A percentile compares a stretch with the other conserved stretches of the same genome.
Evolutionary conservation across 2,113 vertebrate genomes (phyloP).

Genomic region (Scophthalmus maximus): DNA sequence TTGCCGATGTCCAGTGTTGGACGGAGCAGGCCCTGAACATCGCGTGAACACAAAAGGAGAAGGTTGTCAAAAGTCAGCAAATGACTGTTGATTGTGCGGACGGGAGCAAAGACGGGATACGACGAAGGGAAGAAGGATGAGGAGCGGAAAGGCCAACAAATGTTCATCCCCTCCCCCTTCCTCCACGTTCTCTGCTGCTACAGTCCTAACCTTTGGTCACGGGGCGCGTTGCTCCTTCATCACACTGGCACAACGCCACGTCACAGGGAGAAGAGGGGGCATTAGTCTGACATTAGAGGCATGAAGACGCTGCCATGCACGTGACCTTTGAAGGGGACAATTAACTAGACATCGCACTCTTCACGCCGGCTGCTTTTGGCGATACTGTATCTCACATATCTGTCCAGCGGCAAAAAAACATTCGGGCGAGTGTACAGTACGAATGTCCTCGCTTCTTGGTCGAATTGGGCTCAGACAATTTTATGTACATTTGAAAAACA

Average conservation of each 20-base stretch:
- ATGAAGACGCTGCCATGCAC: conserved; percentile 15
- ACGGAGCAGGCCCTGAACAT: not conserved
- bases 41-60: not conserved
- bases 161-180: not conserved
- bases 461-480: too few relatives aligned
- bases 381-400: conserved; percentile 17
- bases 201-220: conserved; percentile 56
- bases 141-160: conserved; percentile 26
- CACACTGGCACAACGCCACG: conserved; percentile 31
- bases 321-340: conserved; percentile 62
- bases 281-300: conserved; percentile 54
- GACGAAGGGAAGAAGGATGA: not conserved
- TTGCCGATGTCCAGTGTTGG: not conserved
- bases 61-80: conserved; percentile 8
- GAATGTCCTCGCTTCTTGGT: not conserved
- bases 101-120: not conserved
- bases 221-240: conserved; percentile 26
- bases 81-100: not conserved
- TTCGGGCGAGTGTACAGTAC: not conserved
- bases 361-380: conserved; percentile 33
- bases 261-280: conserved; percentile 27
- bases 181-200: conserved; percentile 3
- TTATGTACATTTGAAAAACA: too few relatives aligned
- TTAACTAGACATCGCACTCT: conserved; percentile 29
- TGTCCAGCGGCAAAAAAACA: not conserved